phyloP scores from a whole-genome alignment of 1,140 invertebrate genomes.

The Neelides sp. region DNA sequence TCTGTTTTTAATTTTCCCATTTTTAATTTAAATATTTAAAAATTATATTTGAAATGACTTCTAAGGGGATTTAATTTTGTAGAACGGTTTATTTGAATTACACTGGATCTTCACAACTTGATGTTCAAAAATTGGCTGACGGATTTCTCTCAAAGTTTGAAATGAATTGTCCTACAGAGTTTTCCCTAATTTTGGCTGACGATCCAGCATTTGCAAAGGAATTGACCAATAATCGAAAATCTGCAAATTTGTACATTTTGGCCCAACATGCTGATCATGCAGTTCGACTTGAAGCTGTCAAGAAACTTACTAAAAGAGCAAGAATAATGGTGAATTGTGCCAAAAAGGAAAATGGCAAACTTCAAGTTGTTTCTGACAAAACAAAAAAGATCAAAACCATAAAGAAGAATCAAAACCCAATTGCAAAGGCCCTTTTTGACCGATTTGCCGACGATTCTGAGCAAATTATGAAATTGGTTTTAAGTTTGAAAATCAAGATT shows the following conservation, averaged over 20 bases:
- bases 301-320: neutral
- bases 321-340: neutral
- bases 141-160: slow-evolving; percentile 18
- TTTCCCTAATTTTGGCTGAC: slow-evolving; percentile 14
- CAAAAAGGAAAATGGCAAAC: slow-evolving; percentile 6
- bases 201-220: slow-evolving; percentile 16
- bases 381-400: neutral
- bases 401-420: neutral
- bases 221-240: slow-evolving; percentile 12
- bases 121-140: slow-evolving; percentile 2
- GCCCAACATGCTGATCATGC: slow-evolving; percentile 13
- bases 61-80: neutral
- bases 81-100: neutral
- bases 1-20: slow-evolving; percentile 1
- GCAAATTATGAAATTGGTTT: slow-evolving; percentile 6
- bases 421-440: neutral
- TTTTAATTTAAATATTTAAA: neutral
- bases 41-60: neutral
- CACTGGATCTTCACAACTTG: neutral
- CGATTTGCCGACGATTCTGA: slow-evolving; percentile 22
- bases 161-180: slow-evolving; percentile 25
- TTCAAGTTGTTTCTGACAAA: neutral
- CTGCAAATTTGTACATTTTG: slow-evolving; percentile 9
- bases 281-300: slow-evolving; percentile 11
- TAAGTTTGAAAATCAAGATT: slow-evolving; percentile 5